Evolutionary conservation across 1,140 invertebrate species (phyloP).

Genomic region (Vollenhovia emeryi): DNA sequence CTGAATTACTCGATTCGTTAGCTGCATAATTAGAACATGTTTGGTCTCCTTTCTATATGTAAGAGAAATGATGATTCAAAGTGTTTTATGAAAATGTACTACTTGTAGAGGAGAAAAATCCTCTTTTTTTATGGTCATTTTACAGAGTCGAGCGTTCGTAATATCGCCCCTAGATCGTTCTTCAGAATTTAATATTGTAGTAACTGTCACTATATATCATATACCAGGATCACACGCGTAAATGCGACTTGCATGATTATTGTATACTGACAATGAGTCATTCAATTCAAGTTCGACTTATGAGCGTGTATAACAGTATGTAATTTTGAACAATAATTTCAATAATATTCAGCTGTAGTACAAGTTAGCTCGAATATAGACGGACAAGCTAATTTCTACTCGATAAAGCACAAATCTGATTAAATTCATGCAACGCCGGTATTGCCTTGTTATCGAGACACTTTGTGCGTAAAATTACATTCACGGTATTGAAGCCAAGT

Average conservation of each 20-base stretch:
- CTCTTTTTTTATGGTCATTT: conserved; percentile 32
- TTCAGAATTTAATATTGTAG: conserved; percentile 51
- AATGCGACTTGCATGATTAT: neutral
- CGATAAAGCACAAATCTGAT: conserved; percentile 18
- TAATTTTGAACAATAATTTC: conserved; percentile 13
- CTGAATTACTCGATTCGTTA: neutral
- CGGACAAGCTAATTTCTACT: conserved; percentile 12
- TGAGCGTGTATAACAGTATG: neutral
- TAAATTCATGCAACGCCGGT: neutral
- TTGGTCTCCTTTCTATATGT: neutral
- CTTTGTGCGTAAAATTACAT: conserved; percentile 22
- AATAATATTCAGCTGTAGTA: neutral
- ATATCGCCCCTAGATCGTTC: conserved; percentile 29
- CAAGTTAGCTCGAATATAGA: neutral
- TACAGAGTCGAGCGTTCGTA: conserved; percentile 20
- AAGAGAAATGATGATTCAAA: conserved; percentile 31
- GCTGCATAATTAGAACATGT: conserved; percentile 2
- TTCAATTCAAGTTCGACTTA: neutral
- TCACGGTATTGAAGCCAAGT: neutral
- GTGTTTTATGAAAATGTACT: conserved; percentile 19
- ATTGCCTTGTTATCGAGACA: neutral
- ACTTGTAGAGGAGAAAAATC: conserved; percentile 17
- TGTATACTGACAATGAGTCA: conserved; percentile 1
- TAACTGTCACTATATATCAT: conserved; percentile 31
- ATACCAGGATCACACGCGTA: neutral